Evolutionary conservation across 2,888 invertebrate genomes (phyloP), one percentile per base, ranked within the genome.

Genomic region (Cephus nigrinus): DNA sequence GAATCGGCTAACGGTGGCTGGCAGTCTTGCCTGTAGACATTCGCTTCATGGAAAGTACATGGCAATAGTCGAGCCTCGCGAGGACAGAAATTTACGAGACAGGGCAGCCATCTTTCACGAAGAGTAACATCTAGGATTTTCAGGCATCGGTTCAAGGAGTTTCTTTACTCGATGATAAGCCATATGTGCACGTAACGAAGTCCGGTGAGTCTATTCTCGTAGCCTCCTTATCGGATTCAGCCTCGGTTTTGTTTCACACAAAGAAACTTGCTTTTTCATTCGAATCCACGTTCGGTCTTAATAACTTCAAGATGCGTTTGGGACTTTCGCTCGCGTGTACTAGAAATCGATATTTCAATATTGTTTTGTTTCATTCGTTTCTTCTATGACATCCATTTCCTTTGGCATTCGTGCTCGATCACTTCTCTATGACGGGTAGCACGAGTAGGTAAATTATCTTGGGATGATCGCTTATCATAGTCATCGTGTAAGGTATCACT

Each of bases 41-140:
- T 76, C 55, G 55, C 35, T 75, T 75, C 75, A 75, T 71, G 55
- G 36, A 69, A 72, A 73, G 69, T 30, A 69, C 33, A 73, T 73
- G 75, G 76, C 72, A 85, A 83, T 84, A 78, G 83, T 81, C 83
- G 83, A 83, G 84, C 87, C 86, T 82, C 85, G 82, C 82, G 81
- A 77, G 78, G 77, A 78, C 76, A 81, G 84, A 82, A 87, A 88
- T 88, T 88, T 88, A 88, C 86, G 88, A 87, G 87, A 88, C 85
- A 86, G 82, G 84, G 82, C 77, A 84, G 86, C 88, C 87, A 88
- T 88, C 87, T 88, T 88, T 88, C 86, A 88, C 85, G 84, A 79
- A 82, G 83, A 83, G 85, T 85, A 85, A 85, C 83, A 83, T 82
- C 77, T 79, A 84, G 86, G 83, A 87, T 87, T 86, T 87, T 86